phyloP scores from a whole-genome alignment of 2,888 invertebrate genomes.

The Oscheius myriophilus region DNA sequence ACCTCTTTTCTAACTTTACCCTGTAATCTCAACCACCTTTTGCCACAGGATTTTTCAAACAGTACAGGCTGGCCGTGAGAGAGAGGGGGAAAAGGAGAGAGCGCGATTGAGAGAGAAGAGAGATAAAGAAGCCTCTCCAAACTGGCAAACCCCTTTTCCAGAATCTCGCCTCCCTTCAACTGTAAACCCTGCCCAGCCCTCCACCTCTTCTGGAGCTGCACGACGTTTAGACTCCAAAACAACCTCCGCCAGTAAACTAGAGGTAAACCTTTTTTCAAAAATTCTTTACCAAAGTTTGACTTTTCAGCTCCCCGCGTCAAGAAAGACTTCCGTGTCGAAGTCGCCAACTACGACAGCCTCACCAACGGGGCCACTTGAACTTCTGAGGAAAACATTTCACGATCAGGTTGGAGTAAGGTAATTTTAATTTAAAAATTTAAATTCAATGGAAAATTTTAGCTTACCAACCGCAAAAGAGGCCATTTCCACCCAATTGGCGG shows the following conservation, averaged over 20 bases:
- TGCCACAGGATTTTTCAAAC: too few species aligned
- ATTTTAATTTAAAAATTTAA: neutral
- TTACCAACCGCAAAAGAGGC: conserved; percentile 16
- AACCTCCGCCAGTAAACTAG: too few species aligned
- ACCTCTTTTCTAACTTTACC: too few species aligned
- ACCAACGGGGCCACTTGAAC: conserved; percentile 12
- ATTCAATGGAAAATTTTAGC: neutral
- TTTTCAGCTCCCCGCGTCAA: conserved; percentile 4
- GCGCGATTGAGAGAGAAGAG: neutral
- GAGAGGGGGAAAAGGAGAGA: neutral
- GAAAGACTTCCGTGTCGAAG: conserved; percentile 24
- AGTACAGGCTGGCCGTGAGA: too few species aligned
- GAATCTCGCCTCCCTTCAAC: conserved; percentile 6
- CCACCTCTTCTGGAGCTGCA: too few species aligned
- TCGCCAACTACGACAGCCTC: conserved; percentile 1
- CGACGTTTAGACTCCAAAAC: too few species aligned
- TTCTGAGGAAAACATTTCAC: conserved; percentile 13
- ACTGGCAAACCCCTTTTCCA: too few species aligned
- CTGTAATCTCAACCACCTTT: too few species aligned
- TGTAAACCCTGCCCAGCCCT: conserved; percentile 7
- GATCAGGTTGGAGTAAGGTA: conserved; percentile 21
- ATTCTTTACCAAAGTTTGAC: too few species aligned
- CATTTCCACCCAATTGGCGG: conserved; percentile 25
- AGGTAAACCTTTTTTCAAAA: neutral
- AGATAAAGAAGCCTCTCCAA: too few species aligned